Conservation (phyloP, 2,113 vertebrate genomes). For the Equus quagga region DNA sequence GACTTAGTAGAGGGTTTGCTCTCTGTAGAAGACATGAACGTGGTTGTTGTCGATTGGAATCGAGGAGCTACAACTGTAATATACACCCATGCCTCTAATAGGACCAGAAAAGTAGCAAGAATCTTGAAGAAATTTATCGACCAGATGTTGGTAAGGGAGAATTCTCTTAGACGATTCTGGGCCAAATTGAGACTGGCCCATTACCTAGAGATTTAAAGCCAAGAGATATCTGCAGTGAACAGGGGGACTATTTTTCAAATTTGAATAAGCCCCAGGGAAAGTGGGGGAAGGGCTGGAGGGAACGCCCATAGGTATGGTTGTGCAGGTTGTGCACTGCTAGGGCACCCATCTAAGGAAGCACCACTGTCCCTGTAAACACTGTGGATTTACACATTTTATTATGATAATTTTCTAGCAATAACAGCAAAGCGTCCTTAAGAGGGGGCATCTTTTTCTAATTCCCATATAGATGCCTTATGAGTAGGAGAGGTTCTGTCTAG, state of each 20-base stretch:
- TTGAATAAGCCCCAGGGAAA: neutral
- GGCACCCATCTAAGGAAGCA: neutral
- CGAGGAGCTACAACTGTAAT: slow-evolving; percentile 93
- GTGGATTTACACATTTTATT: neutral
- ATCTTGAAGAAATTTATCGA: slow-evolving; percentile 92
- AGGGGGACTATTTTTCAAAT: neutral
- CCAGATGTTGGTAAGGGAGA: slow-evolving; percentile 91
- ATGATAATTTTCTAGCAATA: neutral
- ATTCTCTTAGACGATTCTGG: neutral
- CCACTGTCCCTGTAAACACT: neutral
- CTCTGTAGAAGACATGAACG: slow-evolving; percentile 90
- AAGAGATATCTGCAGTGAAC: neutral
- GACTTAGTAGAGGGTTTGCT: slow-evolving; percentile 89
- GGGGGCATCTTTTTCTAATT: neutral
- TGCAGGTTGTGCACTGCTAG: neutral
- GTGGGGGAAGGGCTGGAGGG: no score
- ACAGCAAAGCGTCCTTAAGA: neutral
- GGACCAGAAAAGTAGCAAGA: slow-evolving; percentile 89
- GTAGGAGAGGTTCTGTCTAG: neutral
- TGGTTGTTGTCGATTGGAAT: slow-evolving; percentile 97
- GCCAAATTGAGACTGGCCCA: neutral
- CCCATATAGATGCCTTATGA: neutral
- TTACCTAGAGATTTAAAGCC: slow-evolving; percentile 15
- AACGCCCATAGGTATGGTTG: neutral
- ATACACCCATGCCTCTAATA: slow-evolving; percentile 89